Conservation (phyloP, 2,113 vertebrate genomes). For the Ammodytes dubius region DNA sequence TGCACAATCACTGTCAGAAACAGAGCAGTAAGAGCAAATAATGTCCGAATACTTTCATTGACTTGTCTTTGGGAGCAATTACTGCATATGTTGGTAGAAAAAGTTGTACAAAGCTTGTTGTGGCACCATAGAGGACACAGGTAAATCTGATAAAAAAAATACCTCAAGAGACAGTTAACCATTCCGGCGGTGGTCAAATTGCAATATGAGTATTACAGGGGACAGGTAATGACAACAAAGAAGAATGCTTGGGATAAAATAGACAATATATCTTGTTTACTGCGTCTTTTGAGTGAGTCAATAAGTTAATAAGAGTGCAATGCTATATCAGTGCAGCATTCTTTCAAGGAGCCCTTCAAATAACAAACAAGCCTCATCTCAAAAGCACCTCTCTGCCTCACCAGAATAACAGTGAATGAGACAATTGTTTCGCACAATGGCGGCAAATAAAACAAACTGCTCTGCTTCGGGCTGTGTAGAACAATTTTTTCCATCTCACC, state of each 20-base stretch:
- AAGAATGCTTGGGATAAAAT: neutral
- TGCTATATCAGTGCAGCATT: neutral
- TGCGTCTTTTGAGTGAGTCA: constrained; percentile 1
- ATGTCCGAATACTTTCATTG: constrained; percentile 15
- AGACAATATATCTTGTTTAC: neutral
- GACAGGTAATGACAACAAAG: neutral
- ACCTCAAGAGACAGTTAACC: too few relatives aligned
- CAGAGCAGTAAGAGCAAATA: constrained; percentile 15
- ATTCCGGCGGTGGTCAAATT: too few relatives aligned
- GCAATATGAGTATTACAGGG: neutral
- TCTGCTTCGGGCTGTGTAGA: constrained; percentile 44
- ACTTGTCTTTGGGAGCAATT: neutral
- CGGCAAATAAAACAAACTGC: constrained; percentile 50
- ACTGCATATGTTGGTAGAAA: neutral
- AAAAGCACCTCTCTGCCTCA: constrained; percentile 1
- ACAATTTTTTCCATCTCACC: constrained; percentile 68
- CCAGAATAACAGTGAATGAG: constrained; percentile 20
- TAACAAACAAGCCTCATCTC: neutral
- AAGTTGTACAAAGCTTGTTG: neutral
- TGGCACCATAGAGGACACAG: neutral
- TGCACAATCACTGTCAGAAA: constrained; percentile 26
- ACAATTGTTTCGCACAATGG: constrained; percentile 46
- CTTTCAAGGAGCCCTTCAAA: constrained; percentile 8
- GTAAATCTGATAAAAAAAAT: neutral
- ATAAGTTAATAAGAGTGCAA: neutral